These are phyloP conservation scores for Vireo griseus DNA, from an alignment of 2,797 vertebrate species.

Conservation along the genomic window DNA sequence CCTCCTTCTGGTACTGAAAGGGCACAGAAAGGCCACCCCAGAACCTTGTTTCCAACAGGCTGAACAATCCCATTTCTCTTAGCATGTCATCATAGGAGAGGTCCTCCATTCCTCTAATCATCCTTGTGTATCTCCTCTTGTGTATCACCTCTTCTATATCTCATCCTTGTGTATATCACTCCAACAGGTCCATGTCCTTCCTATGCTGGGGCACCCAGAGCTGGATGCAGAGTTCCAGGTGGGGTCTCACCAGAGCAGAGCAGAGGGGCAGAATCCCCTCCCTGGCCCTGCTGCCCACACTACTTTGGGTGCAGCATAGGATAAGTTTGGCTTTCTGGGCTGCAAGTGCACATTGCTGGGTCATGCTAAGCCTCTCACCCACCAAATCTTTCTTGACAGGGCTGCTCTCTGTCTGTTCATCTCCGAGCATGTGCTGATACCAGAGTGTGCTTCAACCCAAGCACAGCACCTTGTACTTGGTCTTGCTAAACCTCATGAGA, in stretches of 20 bases:
- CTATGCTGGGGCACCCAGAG: not conserved
- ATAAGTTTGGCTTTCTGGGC: fast-evolving
- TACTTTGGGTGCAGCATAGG: not conserved
- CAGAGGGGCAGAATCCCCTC: not conserved
- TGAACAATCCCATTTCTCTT: not conserved
- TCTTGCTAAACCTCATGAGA: not conserved
- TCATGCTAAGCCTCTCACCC: not conserved
- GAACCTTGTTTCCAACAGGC: not conserved
- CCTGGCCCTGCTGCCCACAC: fast-evolving
- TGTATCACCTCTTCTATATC: not conserved
- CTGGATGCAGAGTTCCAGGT: not conserved
- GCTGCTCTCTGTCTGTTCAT: not conserved
- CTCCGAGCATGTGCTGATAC: fast-evolving
- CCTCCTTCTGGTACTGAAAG: not conserved
- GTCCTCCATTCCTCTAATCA: not conserved
- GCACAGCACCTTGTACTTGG: not conserved
- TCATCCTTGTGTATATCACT: fast-evolving
- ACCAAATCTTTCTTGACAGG: fast-evolving
- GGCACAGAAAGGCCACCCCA: not conserved
- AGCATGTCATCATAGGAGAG: not conserved
- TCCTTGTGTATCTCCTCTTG: not conserved
- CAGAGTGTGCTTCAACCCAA: not conserved
- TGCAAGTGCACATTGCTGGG: not conserved
- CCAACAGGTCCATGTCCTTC: fast-evolving
- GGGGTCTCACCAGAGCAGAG: not conserved